Base-by-base conservation (phyloP, 2,113 vertebrate species). In the Copsychus sechellarum region DNA sequence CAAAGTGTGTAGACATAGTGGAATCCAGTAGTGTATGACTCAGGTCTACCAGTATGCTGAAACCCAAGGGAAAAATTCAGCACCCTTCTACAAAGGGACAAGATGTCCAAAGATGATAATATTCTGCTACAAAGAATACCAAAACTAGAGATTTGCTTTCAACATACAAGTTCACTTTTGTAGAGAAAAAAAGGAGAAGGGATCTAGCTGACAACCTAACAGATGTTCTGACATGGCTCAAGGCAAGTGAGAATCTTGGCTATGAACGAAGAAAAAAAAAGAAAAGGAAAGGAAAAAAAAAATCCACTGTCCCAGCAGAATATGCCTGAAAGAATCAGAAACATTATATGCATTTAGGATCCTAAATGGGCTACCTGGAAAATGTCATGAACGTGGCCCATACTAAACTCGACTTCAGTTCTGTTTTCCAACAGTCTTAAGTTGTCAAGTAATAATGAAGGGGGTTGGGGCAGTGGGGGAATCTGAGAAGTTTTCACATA, bases 381-480 rank as follows among this genome's bases (percentile, higher is more conserved):
- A 88, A 77, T 14, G 22, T 61, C 9, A 33, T 28, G 5, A 69
- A 81, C 17, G 22, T 17, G 8, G 40, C 20, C 34, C 25, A 45
- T 12, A 43, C 21, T 72, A 31, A 73, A 80, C 10, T 45, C 56
- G 40, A 13, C 26, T 60, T 86, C 48, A 45, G 22, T 42, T 90
- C 47, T 54, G 36, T 69, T 88, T 81, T 73, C 65, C 50, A 88
- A 7, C 26, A 88, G 29, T n/a, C 20, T 33, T 33, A 69, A 86
- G 14, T 4, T 58, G 48, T 43, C 47, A 82, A 12, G 21, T 11
- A 72, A 33, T 28, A 84, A 61, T 29, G 56, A 66, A 81, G 7
- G 9, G 7, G 8, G 3, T 13, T 25, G 18, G 4, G 4, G 19
- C 2, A 10, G 5, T 8, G 10, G 8, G 12, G 47, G 22, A 70